Evolutionary conservation across 2,797 vertebrate genomes (phyloP).

Genomic region (Labroides dimidiatus): DNA sequence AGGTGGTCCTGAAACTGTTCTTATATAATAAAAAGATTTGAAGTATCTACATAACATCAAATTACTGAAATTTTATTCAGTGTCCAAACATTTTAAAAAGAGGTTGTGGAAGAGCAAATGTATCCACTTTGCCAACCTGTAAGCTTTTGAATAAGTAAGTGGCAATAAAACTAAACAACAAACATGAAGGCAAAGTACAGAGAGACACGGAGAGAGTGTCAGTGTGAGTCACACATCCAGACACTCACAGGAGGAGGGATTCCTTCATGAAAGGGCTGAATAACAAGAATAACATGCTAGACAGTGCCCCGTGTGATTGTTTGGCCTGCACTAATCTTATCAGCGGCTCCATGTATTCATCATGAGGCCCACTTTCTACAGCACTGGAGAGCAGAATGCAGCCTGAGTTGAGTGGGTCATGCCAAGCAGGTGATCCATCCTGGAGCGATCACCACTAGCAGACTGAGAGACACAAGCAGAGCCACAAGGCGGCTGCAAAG

Average conservation of each 20-base stretch:
- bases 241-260: slow-evolving; percentile 51
- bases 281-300: slow-evolving; percentile 55
- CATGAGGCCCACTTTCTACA: slow-evolving; percentile 61
- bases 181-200: slow-evolving; percentile 23
- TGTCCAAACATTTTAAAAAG: too few species aligned
- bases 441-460: slow-evolving; percentile 31
- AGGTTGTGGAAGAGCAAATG: neutral
- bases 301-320: slow-evolving; percentile 53
- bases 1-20: too few species aligned
- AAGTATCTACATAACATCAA: too few species aligned
- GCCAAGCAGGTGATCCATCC: slow-evolving; percentile 62
- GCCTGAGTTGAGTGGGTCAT: slow-evolving; percentile 50
- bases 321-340: slow-evolving; percentile 71
- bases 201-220: slow-evolving; percentile 4
- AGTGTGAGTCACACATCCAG: slow-evolving; percentile 43
- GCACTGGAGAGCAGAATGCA: slow-evolving; percentile 47
- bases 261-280: slow-evolving; percentile 49
- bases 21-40: too few species aligned
- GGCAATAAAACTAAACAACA: neutral
- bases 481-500: slow-evolving; percentile 45
- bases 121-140: too few species aligned
- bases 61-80: too few species aligned
- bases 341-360: slow-evolving; percentile 67
- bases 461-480: slow-evolving; percentile 46
- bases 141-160: too few species aligned